Base-by-base conservation (phyloP, 2,797 vertebrate species). In the Corythornis leucogaster region DNA sequence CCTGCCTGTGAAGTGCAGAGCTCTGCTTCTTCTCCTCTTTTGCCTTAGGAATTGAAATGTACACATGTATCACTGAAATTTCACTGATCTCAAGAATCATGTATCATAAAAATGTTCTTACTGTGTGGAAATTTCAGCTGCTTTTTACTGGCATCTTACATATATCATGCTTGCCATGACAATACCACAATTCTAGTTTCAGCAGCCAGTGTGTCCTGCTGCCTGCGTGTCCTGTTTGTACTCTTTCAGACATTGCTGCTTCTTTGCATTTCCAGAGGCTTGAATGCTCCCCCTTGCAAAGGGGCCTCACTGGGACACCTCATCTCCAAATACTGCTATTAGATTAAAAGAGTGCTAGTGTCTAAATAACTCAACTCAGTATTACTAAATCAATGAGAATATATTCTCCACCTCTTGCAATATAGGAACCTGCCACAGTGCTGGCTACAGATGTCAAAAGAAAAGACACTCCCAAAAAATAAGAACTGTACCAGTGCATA, bases 401-500 rank as follows among this genome's bases (percentile, higher is more conserved):
- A 28, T 38, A 55, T 16, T 7, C 31, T 64, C 45, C 22, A 66
- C 17, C 15, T 73, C 61, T 83, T 58, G 48, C 51, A 59, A 40
- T 38, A 51, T 2, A 68, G 58, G 30, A 85, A 68, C 26, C 30
- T 78, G 33, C 38, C 78, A n/a, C 33, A 31, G 33, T 54, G 28
- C 46, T 85, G 46, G 17, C 58, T 55, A 42, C 58, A 81, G 40
- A 24, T 19, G 9, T 76, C 40, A 46, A 74, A 79, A 87, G 54
- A 69, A 61, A 85, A 81, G 54, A 46, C 40, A n/a, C 18, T 30
- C 8, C 54, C 28, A 81, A 78, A 26, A 8, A 1, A 26, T 4
- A 26, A 58, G 43, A 73, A 79, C 19, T 0, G 0, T n/a, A n/a
- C 20, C 50, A 30, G 9, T 82, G 21, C 13, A 7, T 25, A 85